Percentiles rank a stretch among this genome's conserved stretches.
These are phyloP conservation scores for Bombus difficillimus DNA, from an alignment of 1,140 invertebrate genomes.

Conservation along the genomic window DNA sequence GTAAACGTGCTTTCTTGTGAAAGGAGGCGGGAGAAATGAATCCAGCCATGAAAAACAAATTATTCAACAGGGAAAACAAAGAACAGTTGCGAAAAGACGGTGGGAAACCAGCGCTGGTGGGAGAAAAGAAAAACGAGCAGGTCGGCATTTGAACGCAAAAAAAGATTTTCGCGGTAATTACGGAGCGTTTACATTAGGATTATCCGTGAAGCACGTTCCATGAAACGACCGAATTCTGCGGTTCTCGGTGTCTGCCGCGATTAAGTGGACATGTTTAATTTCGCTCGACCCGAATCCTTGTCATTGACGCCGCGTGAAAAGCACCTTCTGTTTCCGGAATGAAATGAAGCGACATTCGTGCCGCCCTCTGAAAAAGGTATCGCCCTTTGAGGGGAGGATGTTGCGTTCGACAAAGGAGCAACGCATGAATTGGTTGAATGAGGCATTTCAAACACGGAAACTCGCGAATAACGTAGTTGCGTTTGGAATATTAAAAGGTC, in stretches of 20 bases:
- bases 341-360: background rate
- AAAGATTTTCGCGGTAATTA: background rate
- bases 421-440: background rate
- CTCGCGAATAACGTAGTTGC: background rate
- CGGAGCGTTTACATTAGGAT: background rate
- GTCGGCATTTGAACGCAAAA: background rate
- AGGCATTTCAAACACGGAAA: too few relatives aligned
- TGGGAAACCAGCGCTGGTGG: background rate
- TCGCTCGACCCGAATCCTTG: background rate
- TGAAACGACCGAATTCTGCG: background rate
- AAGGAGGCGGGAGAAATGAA: background rate
- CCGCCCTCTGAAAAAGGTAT: background rate
- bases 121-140: background rate
- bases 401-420: too few relatives aligned
- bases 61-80: background rate
- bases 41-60: background rate
- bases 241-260: background rate
- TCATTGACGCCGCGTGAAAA: slow-evolving; percentile 1
- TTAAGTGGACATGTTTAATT: slow-evolving; percentile 31
- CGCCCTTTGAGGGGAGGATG: background rate
- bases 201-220: background rate
- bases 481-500: background rate
- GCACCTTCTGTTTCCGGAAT: background rate
- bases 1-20: background rate
- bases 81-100: too few relatives aligned